Conservation (phyloP, 2,113 vertebrate genomes). For the Ibidorhyncha struthersii region DNA sequence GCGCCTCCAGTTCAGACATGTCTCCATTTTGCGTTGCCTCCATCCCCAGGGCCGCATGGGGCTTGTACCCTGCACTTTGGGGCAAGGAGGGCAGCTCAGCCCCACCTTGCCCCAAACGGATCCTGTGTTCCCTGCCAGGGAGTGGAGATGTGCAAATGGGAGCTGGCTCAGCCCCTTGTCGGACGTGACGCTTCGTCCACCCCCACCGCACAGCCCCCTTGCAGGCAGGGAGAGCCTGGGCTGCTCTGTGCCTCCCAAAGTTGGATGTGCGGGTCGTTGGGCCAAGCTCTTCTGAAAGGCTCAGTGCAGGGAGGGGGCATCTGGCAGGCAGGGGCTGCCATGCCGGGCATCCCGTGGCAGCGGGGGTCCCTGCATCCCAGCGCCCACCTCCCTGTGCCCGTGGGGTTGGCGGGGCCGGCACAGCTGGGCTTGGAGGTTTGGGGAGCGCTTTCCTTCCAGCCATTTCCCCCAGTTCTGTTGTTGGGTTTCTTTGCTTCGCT, state of each 20-base stretch:
- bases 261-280: not conserved
- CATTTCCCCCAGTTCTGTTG: conserved; percentile 27
- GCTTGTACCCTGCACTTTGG: not conserved
- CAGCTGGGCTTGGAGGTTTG: conserved; percentile 33
- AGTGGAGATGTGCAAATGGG: not conserved
- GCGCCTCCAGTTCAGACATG: not conserved
- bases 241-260: not conserved
- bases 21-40: not conserved
- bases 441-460: conserved; percentile 43
- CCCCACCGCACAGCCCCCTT: not conserved
- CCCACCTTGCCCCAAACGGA: not conserved
- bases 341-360: not conserved
- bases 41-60: fast-evolving
- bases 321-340: not conserved
- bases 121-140: not conserved
- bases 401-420: not conserved
- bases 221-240: not conserved
- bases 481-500: conserved; percentile 59
- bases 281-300: conserved; percentile 52
- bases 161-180: not conserved
- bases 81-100: not conserved
- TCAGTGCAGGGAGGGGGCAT: not conserved
- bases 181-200: fast-evolving
- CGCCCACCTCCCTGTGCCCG: not conserved
- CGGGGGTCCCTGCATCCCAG: not conserved